phyloP scores from a whole-genome alignment of 2,113 vertebrate genomes.

The Falco punctatus region DNA sequence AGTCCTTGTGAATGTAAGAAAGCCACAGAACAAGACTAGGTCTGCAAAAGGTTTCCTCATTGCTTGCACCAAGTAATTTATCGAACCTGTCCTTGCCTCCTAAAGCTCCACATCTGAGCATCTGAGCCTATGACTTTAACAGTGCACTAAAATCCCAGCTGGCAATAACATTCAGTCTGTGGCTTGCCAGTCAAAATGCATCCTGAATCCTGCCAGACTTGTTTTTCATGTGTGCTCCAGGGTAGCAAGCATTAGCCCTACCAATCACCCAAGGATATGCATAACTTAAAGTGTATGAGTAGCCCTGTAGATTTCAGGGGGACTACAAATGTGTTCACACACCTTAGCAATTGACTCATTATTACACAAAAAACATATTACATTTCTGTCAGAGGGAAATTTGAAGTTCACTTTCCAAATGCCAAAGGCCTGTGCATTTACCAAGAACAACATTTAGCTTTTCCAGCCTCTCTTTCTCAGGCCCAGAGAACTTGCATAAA shows the following conservation, averaged over 20 bases:
- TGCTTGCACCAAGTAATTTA: not conserved
- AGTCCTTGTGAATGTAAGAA: not conserved
- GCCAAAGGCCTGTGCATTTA: not conserved
- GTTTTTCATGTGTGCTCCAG: not conserved
- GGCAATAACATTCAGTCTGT: not conserved
- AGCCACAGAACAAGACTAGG: not conserved
- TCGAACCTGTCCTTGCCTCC: not conserved
- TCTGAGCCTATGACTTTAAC: not conserved
- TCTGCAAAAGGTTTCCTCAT: not conserved
- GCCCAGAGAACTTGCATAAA: constrained; percentile 5
- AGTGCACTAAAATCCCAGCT: not conserved
- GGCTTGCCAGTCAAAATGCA: not conserved
- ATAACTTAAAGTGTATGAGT: not conserved
- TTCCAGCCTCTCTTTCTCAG: not conserved
- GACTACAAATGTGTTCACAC: not conserved
- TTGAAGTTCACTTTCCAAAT: constrained; percentile 14
- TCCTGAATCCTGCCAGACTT: not conserved
- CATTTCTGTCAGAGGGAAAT: constrained; percentile 23
- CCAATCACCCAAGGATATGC: not conserved
- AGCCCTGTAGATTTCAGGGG: not conserved
- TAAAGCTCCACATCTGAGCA: not conserved
- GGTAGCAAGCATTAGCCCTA: not conserved
- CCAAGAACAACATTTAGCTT: not conserved
- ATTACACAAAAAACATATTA: not conserved
- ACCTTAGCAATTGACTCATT: constrained; percentile 5